These are phyloP conservation scores for Hippopotamus amphibius DNA, from an alignment of 2,113 vertebrate genomes.

Conservation along the genomic window DNA sequence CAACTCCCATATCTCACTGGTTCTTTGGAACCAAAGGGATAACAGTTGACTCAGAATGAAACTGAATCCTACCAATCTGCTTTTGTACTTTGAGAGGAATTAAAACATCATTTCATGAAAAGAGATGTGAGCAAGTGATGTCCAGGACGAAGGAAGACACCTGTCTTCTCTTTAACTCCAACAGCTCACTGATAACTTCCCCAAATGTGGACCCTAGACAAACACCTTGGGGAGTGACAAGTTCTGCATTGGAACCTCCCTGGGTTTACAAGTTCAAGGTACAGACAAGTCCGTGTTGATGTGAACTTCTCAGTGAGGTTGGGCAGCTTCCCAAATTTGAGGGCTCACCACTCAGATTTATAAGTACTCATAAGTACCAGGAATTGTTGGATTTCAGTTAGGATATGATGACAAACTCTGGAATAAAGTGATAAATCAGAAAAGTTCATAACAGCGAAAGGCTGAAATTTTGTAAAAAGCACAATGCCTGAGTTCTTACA, in stretches of 20 bases:
- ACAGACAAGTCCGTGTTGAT: background rate
- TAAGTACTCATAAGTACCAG: background rate
- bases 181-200: background rate
- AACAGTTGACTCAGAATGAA: background rate
- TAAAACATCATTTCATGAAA: background rate
- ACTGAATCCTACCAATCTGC: background rate
- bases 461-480: background rate
- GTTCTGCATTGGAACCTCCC: background rate
- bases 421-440: background rate
- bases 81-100: background rate
- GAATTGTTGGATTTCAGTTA: background rate
- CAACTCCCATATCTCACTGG: background rate
- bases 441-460: background rate
- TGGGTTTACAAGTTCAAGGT: background rate
- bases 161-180: background rate
- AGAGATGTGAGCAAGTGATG: background rate
- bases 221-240: background rate
- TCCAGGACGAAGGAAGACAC: background rate
- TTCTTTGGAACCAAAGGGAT: background rate
- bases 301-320: background rate
- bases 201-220: background rate
- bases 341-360: background rate
- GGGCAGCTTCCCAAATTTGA: background rate
- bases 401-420: background rate
- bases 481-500: background rate